Evolutionary conservation across 2,113 vertebrate genomes (phyloP), one percentile per base, ranked within the genome.

Genomic region (Ursus arctos): DNA sequence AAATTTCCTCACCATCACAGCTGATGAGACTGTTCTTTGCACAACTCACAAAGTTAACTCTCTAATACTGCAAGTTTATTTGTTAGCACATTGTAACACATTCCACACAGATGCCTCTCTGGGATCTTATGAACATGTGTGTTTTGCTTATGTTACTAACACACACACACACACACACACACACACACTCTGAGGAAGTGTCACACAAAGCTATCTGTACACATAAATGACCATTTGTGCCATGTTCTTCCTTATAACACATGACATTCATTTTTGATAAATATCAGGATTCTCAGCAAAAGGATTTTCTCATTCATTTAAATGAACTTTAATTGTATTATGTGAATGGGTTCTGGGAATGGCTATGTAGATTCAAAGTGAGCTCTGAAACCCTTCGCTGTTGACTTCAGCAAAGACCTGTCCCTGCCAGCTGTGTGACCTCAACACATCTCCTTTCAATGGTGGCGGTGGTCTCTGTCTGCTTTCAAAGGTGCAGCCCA

Each of bases 261-360:
- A 83, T 26, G n/a, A 13, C 55, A 84, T 12, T 82, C 36, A 49
- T 77, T 95, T 92, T 88, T 94, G 28, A 84, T 69, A 77, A 16
- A 47, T 69, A 67, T 93, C 87, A 28, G 77, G 49, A 82, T 93
- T 74, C 72, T 47, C 18, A 40, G 77, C n/a, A 49, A 96, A 96
- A 88, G 22, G 43, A 1, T 87, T 12, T 40, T 85, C 77, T 65
- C 33, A 51, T 28, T 86, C 28, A 59, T 59, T 76, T 76, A 84
- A 92, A 51, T 24, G 63, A 8, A 43, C 24, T 76, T 87, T 43
- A 55, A n/a, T 76, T 59, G 71, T 76, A 16, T 69, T 43, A 69
- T 55, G 47, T 51, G 63, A 95, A 63, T 88, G 26, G 96, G 11
- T 13, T 79, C 26, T n/a, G 65, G 21, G 31, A 22, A 53, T 86